Evolutionary conservation across 2,113 vertebrate genomes (phyloP), one percentile per base, ranked within the genome.

Genomic region (Carassius auratus): DNA sequence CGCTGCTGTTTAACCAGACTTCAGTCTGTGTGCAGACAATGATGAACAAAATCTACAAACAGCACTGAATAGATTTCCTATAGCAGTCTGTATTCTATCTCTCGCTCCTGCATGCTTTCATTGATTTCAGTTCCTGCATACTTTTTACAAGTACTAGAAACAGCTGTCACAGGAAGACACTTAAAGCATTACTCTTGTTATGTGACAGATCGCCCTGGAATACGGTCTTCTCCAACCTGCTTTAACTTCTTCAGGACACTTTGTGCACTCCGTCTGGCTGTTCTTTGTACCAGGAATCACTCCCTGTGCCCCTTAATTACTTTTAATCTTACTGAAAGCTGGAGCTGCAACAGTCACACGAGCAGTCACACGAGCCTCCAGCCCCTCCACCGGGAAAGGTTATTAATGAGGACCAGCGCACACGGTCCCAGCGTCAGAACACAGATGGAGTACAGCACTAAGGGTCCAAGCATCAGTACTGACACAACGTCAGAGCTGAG

Each of bases 291-390:
- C 84, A 84, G 71, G 78, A 88, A 86, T 36, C 73, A 68, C 76
- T 73, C 52, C 12, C 33, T 61, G 84, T 36, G 68, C 86, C 66
- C 83, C 62, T 71, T 86, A 86, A 87, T 55, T 85, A 76, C 69
- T 73, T 83, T 84, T 84, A 87, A 87, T 88, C 78, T 86, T 38
- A 71, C 5, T n/a, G 71, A 69, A 73, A 59, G 57, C 19, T 21
- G 57, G 57, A 59, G 57, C 57, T 59, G 69, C 59, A n/a, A n/a
- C n/a, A n/a, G n/a, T n/a, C n/a, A n/a, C n/a, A n/a, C n/a, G n/a
- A n/a, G n/a, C n/a, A n/a, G n/a, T n/a, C n/a, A n/a, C n/a, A n/a
- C n/a, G n/a, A n/a, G n/a, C n/a, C n/a, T n/a, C n/a, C n/a, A n/a
- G n/a, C n/a, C n/a, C n/a, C n/a, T n/a, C n/a, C n/a, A n/a, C 26